These are phyloP conservation scores for Ctenopoma kingsleyae DNA, from an alignment of 2,797 vertebrate genomes.

Conservation along the genomic window DNA sequence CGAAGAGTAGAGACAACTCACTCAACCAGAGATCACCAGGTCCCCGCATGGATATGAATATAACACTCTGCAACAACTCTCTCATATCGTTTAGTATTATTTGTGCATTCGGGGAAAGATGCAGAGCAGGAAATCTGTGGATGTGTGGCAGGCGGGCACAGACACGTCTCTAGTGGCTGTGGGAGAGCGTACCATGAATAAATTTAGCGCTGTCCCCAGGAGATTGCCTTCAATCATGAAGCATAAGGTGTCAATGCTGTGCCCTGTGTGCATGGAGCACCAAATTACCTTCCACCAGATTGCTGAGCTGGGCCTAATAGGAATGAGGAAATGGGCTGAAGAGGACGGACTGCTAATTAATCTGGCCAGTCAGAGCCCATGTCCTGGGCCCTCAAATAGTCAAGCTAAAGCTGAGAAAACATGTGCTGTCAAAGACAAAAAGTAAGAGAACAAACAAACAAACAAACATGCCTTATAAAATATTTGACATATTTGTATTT, in stretches of 20 bases:
- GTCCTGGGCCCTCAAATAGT: slow-evolving; percentile 64
- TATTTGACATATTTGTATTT: slow-evolving; percentile 19
- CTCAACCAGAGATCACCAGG: slow-evolving; percentile 57
- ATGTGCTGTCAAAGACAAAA: slow-evolving; percentile 27
- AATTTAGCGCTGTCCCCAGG: slow-evolving; percentile 82
- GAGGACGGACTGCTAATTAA: slow-evolving; percentile 81
- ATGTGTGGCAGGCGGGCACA: slow-evolving; percentile 72
- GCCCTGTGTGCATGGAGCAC: slow-evolving; percentile 79
- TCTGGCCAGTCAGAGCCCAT: slow-evolving; percentile 73
- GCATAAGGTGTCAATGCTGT: slow-evolving; percentile 86
- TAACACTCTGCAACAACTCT: slow-evolving; percentile 68
- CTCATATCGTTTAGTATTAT: slow-evolving; percentile 81
- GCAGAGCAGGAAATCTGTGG: slow-evolving; percentile 79
- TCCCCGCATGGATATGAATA: slow-evolving; percentile 54
- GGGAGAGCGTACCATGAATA: slow-evolving; percentile 85
- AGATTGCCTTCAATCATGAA: slow-evolving; percentile 88
- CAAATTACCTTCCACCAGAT: slow-evolving; percentile 85
- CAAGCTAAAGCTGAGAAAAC: slow-evolving; percentile 55
- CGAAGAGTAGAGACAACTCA: slow-evolving; percentile 26
- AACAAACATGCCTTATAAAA: slow-evolving; percentile 20
- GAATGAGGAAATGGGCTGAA: slow-evolving; percentile 69
- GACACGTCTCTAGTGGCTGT: slow-evolving; percentile 80
- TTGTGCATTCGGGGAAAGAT: slow-evolving; percentile 80
- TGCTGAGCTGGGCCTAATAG: slow-evolving; percentile 81
- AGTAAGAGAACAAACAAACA: not conserved